phyloP scores from a whole-genome alignment of 2,888 invertebrate genomes.

The Parasteatoda lunata region DNA sequence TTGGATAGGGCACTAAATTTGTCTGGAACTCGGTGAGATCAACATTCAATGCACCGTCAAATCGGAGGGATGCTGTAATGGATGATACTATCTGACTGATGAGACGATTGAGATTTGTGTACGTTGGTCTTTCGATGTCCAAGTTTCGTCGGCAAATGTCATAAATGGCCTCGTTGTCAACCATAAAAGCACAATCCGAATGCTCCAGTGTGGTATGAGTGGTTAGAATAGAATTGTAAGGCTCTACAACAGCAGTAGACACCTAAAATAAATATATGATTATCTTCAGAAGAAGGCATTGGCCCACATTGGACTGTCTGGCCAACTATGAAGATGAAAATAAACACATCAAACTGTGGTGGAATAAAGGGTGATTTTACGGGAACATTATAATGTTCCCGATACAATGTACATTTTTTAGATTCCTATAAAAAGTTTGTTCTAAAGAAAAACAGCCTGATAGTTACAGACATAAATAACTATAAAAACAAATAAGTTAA shows the following conservation, averaged over 20 bases:
- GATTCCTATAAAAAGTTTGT: too few relatives aligned
- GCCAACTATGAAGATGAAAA: too few relatives aligned
- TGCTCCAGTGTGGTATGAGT: conserved; percentile 71
- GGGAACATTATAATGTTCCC: too few relatives aligned
- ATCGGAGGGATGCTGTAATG: conserved; percentile 75
- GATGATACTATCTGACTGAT: conserved; percentile 90
- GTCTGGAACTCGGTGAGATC: conserved; percentile 88
- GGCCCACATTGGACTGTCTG: too few relatives aligned
- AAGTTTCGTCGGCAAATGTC: conserved; percentile 91
- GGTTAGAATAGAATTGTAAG: conserved; percentile 90
- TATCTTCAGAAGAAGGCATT: too few relatives aligned
- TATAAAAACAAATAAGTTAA: too few relatives aligned
- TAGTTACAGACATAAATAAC: too few relatives aligned
- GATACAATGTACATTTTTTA: too few relatives aligned
- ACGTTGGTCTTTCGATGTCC: conserved; percentile 87
- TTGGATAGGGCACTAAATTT: conserved; percentile 90
- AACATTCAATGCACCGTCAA: conserved; percentile 89
- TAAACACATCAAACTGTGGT: too few relatives aligned
- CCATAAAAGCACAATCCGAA: conserved; percentile 77
- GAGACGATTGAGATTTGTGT: conserved; percentile 91
- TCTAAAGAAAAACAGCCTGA: too few relatives aligned
- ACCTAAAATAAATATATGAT: conserved; percentile 51
- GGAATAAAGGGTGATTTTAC: too few relatives aligned
- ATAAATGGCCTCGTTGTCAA: conserved; percentile 94
- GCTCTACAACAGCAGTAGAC: conserved; percentile 91